Percentiles rank a stretch among this genome's conserved stretches.
Evolutionary conservation across 2,113 vertebrate genomes (phyloP).

Genomic region (Tachysurus vachellii): DNA sequence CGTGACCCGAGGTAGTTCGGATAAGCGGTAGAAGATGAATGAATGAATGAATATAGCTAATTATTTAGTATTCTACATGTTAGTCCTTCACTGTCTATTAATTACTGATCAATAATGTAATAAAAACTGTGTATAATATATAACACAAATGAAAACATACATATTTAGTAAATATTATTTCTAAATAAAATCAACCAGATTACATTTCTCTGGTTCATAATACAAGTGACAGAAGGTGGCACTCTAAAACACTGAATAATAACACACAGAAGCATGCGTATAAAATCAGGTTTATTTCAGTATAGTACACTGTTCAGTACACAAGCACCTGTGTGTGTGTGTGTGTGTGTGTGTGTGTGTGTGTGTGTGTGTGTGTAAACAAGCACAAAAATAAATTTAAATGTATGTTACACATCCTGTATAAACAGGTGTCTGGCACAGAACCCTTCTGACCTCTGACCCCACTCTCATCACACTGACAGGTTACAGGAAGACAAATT

Average conservation of each 20-base stretch:
- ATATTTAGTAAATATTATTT: background rate
- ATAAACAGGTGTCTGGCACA: slow-evolving; percentile 80
- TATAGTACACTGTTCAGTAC: slow-evolving; percentile 80
- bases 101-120: too few relatives aligned
- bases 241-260: background rate
- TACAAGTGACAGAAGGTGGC: background rate
- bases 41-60: too few relatives aligned
- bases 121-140: too few relatives aligned
- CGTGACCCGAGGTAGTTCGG: too few relatives aligned
- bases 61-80: too few relatives aligned
- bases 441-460: slow-evolving; percentile 69
- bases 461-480: background rate
- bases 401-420: slow-evolving; percentile 70
- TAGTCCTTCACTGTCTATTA: too few relatives aligned
- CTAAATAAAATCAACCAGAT: background rate
- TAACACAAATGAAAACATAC: too few relatives aligned
- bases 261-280: slow-evolving; percentile 58
- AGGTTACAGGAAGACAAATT: background rate
- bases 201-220: background rate
- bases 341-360: slow-evolving; percentile 38
- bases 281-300: slow-evolving; percentile 84
- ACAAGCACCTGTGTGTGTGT: slow-evolving; percentile 67
- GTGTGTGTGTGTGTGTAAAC: slow-evolving; percentile 52
- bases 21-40: too few relatives aligned
- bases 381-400: slow-evolving; percentile 59